phyloP scores from a whole-genome alignment of 2,113 vertebrate genomes.

The Ivindomyrus marchei region DNA sequence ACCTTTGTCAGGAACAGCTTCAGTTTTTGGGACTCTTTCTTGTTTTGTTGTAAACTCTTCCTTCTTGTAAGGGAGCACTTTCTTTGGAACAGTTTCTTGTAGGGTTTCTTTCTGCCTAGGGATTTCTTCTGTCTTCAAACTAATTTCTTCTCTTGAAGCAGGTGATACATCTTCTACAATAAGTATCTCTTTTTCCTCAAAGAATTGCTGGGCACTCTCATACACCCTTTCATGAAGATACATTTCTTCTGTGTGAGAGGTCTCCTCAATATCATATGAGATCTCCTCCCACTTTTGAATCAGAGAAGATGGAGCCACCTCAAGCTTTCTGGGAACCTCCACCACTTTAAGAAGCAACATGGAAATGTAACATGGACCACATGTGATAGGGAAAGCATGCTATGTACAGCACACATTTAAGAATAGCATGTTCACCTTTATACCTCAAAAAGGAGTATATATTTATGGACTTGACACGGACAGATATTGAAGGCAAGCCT shows the following conservation, averaged over 20 bases:
- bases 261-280: background rate
- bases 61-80: background rate
- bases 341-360: background rate
- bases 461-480: background rate
- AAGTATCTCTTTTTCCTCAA: background rate
- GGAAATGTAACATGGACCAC: background rate
- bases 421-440: background rate
- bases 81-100: background rate
- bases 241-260: background rate
- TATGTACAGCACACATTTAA: background rate
- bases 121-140: background rate
- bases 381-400: too few species aligned
- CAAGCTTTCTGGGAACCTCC: background rate
- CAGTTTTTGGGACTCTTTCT: constrained; percentile 5
- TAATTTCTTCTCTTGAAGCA: background rate
- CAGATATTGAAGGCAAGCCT: background rate
- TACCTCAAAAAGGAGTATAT: background rate
- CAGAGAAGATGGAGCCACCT: background rate
- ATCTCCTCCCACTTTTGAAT: background rate
- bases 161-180: background rate
- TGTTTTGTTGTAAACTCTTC: constrained; percentile 8
- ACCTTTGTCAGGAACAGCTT: constrained; percentile 1
- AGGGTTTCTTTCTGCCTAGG: background rate
- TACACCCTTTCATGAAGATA: background rate
- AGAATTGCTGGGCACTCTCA: background rate